phyloP scores from a whole-genome alignment of 2,113 vertebrate genomes.

The Sorex fumeus region DNA sequence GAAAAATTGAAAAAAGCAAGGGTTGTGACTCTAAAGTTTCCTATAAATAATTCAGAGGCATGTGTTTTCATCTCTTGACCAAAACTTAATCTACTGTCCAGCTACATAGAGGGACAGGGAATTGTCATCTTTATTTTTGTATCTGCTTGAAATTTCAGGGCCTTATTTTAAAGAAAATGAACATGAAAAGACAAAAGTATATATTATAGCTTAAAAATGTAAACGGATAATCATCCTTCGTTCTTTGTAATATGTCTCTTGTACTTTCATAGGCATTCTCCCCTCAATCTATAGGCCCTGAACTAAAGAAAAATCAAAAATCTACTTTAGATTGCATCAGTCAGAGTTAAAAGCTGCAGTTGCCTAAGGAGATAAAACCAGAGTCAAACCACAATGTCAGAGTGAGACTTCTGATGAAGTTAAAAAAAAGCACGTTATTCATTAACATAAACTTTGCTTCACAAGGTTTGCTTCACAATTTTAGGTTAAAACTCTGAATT shows the following conservation, averaged over 20 bases:
- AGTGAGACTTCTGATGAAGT: neutral
- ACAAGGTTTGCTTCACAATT: too few species aligned
- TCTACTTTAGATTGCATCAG: neutral
- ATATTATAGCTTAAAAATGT: neutral
- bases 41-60: neutral
- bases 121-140: neutral
- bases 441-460: neutral
- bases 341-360: neutral
- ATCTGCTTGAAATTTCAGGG: neutral
- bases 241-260: neutral
- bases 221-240: constrained; percentile 2
- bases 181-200: neutral
- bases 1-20: neutral
- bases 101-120: neutral
- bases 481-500: neutral
- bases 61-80: neutral
- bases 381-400: neutral
- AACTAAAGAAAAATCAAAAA: constrained; percentile 15
- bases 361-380: neutral
- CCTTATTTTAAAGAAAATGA: neutral
- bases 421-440: neutral
- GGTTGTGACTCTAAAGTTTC: neutral
- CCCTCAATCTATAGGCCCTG: neutral
- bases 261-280: constrained; percentile 10
- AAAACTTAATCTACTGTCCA: neutral